phyloP scores from a whole-genome alignment of 1,140 invertebrate genomes.

The Scaptomyza montana region DNA sequence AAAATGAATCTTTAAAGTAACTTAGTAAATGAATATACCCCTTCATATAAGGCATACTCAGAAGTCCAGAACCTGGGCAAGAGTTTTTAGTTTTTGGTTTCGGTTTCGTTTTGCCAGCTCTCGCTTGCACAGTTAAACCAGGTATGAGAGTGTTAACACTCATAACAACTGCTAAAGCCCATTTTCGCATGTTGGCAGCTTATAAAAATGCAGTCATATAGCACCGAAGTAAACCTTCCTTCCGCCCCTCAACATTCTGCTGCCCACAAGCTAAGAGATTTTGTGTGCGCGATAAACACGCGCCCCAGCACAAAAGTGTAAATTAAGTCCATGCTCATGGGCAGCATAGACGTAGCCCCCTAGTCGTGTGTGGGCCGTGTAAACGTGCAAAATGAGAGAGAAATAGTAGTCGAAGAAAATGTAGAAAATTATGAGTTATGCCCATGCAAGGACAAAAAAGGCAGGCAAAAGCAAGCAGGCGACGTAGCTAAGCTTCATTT shows the following conservation, averaged over 20 bases:
- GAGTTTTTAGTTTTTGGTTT: slow-evolving; percentile 28
- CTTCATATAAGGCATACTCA: background rate
- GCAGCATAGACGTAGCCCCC: slow-evolving; percentile 34
- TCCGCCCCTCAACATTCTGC: slow-evolving; percentile 4
- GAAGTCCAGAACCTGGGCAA: background rate
- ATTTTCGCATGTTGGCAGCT: slow-evolving; percentile 83
- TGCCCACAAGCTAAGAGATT: slow-evolving; percentile 70
- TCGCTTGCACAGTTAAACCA: slow-evolving; percentile 2
- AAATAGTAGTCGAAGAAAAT: slow-evolving; percentile 12
- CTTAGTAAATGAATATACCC: background rate
- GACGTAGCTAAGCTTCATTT: slow-evolving; percentile 67
- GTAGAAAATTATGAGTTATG: slow-evolving; percentile 78
- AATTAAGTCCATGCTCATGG: slow-evolving; percentile 72
- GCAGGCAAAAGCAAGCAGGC: slow-evolving; percentile 7
- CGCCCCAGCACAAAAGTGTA: slow-evolving; percentile 79
- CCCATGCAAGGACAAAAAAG: slow-evolving; percentile 67
- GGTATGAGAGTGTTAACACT: slow-evolving; percentile 81
- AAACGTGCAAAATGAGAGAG: slow-evolving; percentile 4
- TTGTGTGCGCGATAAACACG: slow-evolving; percentile 79
- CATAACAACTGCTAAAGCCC: slow-evolving; percentile 81
- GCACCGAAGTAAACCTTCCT: slow-evolving; percentile 35
- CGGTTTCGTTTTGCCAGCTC: slow-evolving; percentile 29
- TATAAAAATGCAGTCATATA: slow-evolving; percentile 76
- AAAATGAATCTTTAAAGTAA: too few species aligned
- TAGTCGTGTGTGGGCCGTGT: slow-evolving; percentile 65